Evolutionary conservation across 2,888 invertebrate species (phyloP), one percentile per base, ranked within the genome.

Genomic region (Melieria omissa): DNA sequence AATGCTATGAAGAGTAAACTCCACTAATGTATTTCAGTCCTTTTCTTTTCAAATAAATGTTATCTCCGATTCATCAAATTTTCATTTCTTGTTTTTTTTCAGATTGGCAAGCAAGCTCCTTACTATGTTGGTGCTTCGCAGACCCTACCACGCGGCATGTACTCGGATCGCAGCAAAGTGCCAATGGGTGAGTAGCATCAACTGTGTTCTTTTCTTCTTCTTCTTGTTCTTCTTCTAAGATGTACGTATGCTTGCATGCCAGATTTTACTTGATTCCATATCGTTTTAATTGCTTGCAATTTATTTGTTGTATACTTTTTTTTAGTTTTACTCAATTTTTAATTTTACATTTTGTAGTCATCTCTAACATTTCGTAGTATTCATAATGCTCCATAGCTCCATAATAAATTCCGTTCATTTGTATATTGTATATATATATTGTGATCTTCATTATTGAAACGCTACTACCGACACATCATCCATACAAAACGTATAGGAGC

Each of bases 131-230:
- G 87, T 49, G 82, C 83, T 41, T 84, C 87, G 46, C 86, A 87
- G 75, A 87, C 87, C 14, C 79, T 87, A 77, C 87, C 87, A 7
- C 84, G 87, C 55, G 86, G 88, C 75, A 93, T 90, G 80, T 87
- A 87, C 74, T 85, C 86, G 1, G 87, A 87, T 77, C 85, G 87
- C 49, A 86, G 82, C 73, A 87, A 87, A 78, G 83, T 84, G 57
- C 74, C 86, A 60, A 85, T 87, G 77, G 87, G 87, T 87, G 80
- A 82, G 86, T 79, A 64, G 41, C 52, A 14, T 3, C 52, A 52
- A 52, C 9, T 29, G 29, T 3, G 29, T 29, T 29, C 29, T 29
- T 29, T 29, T 29, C 29, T 29, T 29, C 29, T 29, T 29, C 16
- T 16, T 16, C 16, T 16, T 16, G 16, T 16, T 16, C 16, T 16